Conservation (phyloP, 2,888 invertebrate genomes). For the Blera fallax region DNA sequence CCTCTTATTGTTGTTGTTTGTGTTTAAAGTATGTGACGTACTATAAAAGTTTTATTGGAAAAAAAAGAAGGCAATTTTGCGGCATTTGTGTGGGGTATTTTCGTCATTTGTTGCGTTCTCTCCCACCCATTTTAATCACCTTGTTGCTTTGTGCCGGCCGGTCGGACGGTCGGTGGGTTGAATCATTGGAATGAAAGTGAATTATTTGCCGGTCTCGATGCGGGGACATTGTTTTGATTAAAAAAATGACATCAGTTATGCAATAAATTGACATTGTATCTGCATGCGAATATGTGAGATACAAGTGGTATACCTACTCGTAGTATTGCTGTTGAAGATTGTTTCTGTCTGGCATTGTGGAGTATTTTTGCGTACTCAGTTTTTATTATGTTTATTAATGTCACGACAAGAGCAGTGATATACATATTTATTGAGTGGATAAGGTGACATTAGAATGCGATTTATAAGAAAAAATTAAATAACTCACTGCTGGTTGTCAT, state of each 20-base stretch:
- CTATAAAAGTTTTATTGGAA: not conserved
- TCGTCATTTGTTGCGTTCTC: not conserved
- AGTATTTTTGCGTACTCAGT: not conserved
- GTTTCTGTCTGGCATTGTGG: not conserved
- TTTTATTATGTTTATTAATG: constrained; percentile 1
- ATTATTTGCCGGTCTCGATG: constrained; percentile 27
- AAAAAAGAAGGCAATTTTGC: not conserved
- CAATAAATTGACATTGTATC: constrained; percentile 34
- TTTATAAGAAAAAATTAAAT: not conserved
- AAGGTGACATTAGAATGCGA: not conserved
- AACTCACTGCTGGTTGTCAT: not conserved
- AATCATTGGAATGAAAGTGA: constrained; percentile 28
- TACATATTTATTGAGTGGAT: not conserved
- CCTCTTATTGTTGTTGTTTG: not conserved
- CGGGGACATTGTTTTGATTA: constrained; percentile 27
- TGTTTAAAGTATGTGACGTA: not conserved
- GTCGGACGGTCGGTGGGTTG: not conserved
- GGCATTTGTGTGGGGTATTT: not conserved
- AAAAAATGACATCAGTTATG: constrained; percentile 39
- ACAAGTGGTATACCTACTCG: too few species aligned
- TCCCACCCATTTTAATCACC: not conserved
- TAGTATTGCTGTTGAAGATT: not conserved
- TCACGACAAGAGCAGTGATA: not conserved
- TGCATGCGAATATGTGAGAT: not conserved
- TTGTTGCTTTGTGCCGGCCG: not conserved